Evolutionary conservation across 2,113 vertebrate species (phyloP), one percentile per base, ranked within the genome.

Genomic region (Brienomyrus brachyistius): DNA sequence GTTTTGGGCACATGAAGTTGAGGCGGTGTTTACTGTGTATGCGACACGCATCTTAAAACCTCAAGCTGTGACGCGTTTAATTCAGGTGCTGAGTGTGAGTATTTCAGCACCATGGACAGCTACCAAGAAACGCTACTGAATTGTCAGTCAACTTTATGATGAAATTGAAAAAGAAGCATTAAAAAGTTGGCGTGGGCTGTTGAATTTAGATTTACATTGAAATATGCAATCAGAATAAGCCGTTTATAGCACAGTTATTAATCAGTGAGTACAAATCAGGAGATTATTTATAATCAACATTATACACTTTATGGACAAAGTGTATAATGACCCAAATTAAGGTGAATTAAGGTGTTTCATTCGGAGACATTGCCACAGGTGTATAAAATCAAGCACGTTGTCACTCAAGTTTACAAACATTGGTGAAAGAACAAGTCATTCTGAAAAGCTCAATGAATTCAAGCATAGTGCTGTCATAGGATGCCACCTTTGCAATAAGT

Each of bases 41-140:
- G 43, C 27, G 45, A 50, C 45, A 31, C n/a, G 23, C 19, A 35
- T 84, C 82, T 48, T 84, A 45, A 45, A 47, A 48, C 40, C 40
- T 48, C 19, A 21, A 45, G 50, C 45, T 84, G 40, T 47, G 40
- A 43, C 19, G 5, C 21, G 5, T n/a, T 48, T 77, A 31, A 40
- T 77, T 77, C 70, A 17, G 31, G 70, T 40, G 70, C 62, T 27
- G 70, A 77, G 70, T 40, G 70, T 77, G 70, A 40, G 70, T 8
- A 2, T 50, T 50, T 86, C 83, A 86, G 83, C 83, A 86, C 83
- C 83, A 51, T 50, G 83, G 83, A 86, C 83, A 86, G 83, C 45
- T 48, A 50, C 83, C n/a, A 19, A 27, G 17, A 84, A 45, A 23
- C 0, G 21, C 83, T 21, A n/a, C 19, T 47, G 43, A n/a, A 45